A percentile compares a stretch with the other conserved stretches of the same genome.
These are phyloP conservation scores for Odocoileus virginianus DNA, from an alignment of 2,113 vertebrate genomes.

Conservation along the genomic window DNA sequence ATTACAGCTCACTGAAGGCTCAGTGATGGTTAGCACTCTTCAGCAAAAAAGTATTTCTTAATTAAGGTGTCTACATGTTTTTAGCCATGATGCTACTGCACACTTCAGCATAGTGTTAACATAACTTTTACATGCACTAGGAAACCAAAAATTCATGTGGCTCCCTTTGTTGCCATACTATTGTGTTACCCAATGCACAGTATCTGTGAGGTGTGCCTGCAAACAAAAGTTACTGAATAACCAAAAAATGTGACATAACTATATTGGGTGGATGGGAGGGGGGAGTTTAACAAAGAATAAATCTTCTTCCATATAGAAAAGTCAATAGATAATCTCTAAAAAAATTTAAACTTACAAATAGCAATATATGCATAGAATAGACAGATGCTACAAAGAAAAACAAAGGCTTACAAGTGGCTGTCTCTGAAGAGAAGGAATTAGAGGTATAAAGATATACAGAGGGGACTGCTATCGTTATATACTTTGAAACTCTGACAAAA, in stretches of 20 bases:
- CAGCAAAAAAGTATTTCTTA: background rate
- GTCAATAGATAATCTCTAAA: background rate
- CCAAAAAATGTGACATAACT: background rate
- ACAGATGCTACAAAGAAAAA: background rate
- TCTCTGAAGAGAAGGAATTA: background rate
- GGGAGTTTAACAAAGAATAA: background rate
- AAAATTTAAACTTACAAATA: background rate
- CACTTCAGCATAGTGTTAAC: background rate
- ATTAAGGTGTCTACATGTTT: background rate
- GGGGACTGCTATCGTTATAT: background rate
- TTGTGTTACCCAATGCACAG: background rate
- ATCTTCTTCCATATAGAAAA: background rate
- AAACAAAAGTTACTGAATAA: background rate
- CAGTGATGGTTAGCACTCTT: background rate
- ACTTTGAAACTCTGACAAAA: background rate
- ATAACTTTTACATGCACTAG: background rate
- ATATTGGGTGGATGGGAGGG: background rate
- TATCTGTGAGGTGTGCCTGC: background rate
- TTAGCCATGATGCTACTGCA: background rate
- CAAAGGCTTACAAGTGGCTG: background rate
- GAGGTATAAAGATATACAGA: background rate
- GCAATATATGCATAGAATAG: background rate
- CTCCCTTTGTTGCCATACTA: background rate
- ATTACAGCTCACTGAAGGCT: background rate
- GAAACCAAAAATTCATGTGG: background rate